Evolutionary conservation across 2,113 vertebrate species (phyloP).

Genomic region (Pelecanus crispus): DNA sequence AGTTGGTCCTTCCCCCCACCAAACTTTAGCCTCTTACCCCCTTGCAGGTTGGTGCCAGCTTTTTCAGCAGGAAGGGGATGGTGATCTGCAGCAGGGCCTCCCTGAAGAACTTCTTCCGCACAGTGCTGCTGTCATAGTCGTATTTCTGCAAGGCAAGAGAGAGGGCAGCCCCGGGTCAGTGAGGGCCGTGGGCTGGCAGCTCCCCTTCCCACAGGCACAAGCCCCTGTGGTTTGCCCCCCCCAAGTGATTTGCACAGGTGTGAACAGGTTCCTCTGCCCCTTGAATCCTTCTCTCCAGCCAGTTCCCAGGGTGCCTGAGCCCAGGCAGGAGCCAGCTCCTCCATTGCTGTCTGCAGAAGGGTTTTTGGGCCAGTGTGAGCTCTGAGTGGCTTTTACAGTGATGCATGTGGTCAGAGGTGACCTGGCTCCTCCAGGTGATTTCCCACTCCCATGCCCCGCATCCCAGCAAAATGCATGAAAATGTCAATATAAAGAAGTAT

Average conservation of each 20-base stretch:
- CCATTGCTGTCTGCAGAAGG: background rate
- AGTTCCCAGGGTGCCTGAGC: background rate
- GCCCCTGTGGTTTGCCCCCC: background rate
- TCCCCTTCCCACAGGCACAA: accelerated
- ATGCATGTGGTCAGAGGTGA: background rate
- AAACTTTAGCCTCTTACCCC: conserved; percentile 60
- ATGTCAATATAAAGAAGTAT: background rate
- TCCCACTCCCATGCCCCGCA: background rate
- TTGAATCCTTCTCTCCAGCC: background rate
- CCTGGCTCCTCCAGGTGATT: background rate
- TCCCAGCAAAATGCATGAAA: background rate
- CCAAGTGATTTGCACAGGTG: accelerated
- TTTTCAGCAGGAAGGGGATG: conserved; percentile 93
- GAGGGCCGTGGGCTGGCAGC: background rate
- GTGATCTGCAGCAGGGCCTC: conserved; percentile 96
- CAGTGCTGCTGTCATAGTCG: conserved; percentile 94
- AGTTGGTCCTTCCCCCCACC: background rate
- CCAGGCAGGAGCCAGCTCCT: accelerated
- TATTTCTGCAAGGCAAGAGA: conserved; percentile 78
- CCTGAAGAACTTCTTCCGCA: conserved; percentile 93
- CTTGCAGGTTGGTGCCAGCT: conserved; percentile 84
- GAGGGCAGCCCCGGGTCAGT: accelerated
- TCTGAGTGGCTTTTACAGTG: background rate
- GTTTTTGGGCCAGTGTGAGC: background rate
- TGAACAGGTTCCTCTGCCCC: background rate